Evolutionary conservation across 2,113 vertebrate genomes (phyloP), one percentile per base, ranked within the genome.

Genomic region (Tretioscincus oriximinensis): DNA sequence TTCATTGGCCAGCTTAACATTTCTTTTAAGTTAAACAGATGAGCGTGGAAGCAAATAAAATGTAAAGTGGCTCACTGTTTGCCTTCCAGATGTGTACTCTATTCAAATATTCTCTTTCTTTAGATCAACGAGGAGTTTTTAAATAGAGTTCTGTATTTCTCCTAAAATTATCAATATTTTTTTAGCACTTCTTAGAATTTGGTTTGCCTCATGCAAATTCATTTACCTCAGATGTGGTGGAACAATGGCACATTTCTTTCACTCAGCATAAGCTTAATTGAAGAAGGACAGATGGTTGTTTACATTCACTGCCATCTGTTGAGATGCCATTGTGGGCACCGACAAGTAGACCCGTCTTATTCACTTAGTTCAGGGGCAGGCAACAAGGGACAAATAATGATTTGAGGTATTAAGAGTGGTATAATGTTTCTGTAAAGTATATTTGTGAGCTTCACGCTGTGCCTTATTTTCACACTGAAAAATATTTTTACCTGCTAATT

Each of bases 221-320:
- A 58, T 54, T 77, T 72, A 63, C 80, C 66, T n/a, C 24, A 75
- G 22, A 14, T 29, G 10, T 72, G 76, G n/a, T 68, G 63, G 77
- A 72, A 78, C 70, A 83, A 78, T 76, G 0, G 54, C 4, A 12
- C 45, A 26, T 58, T 29, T 84, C 69, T 77, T 71, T 31, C 60
- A 51, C 49, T 41, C 78, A 31, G 2, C 20, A 54, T 73, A 61
- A 89, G n/a, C 1, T 60, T 49, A 76, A 83, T 83, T 81, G 14
- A 31, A 51, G 45, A 69, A 21, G 54, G 18, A 75, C 29, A 72
- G 61, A 82, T 85, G 66, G 60, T 77, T 78, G 20, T 11, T 65
- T 76, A 28, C 0, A 1, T 74, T 80, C 1, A 1, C 11, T 58
- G 65, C 49, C 41, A 76, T 81, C 65, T 86, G 29, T 69, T 82